A percentile compares a stretch with the other conserved stretches of the same genome.
Evolutionary conservation across 2,113 vertebrate species (phyloP).

Genomic region (Hirundichthys speculiger): DNA sequence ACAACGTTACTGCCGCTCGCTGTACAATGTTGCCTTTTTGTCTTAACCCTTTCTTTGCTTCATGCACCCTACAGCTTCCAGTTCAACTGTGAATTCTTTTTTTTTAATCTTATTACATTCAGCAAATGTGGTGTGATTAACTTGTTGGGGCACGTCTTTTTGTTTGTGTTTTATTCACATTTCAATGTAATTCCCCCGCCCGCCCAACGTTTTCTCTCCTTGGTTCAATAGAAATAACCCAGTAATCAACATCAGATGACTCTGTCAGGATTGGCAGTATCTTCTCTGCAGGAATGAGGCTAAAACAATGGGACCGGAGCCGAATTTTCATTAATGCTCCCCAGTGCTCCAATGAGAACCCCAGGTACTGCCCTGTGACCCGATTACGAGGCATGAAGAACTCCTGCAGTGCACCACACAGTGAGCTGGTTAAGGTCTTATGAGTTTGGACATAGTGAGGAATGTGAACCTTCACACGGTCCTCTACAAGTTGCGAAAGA

Average conservation of each 20-base stretch:
- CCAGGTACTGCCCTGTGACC: constrained; percentile 33
- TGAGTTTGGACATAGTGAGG: constrained; percentile 72
- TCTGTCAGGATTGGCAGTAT: not conserved
- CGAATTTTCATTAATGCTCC: not conserved
- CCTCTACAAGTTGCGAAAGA: constrained; percentile 56
- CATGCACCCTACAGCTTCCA: not conserved
- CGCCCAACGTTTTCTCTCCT: too few relatives aligned
- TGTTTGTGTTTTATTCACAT: not conserved
- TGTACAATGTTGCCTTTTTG: constrained; percentile 62
- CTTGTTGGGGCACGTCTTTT: not conserved
- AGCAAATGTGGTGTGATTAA: not conserved
- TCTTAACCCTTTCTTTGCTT: constrained; percentile 70
- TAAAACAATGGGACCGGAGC: not conserved
- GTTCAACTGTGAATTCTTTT: not conserved
- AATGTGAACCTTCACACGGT: constrained; percentile 76
- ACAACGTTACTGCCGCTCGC: constrained; percentile 35
- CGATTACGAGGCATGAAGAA: constrained; percentile 41
- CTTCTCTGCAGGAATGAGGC: not conserved
- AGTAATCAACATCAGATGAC: not conserved
- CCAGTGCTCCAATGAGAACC: constrained; percentile 24
- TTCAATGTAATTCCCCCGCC: too few relatives aligned
- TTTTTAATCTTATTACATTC: not conserved
- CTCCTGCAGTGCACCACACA: constrained; percentile 63
- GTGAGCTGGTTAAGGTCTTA: constrained; percentile 76
- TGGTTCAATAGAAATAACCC: not conserved